Evolutionary conservation across 2,113 vertebrate genomes (phyloP), one percentile per base, ranked within the genome.

Genomic region (Macaca nemestrina): DNA sequence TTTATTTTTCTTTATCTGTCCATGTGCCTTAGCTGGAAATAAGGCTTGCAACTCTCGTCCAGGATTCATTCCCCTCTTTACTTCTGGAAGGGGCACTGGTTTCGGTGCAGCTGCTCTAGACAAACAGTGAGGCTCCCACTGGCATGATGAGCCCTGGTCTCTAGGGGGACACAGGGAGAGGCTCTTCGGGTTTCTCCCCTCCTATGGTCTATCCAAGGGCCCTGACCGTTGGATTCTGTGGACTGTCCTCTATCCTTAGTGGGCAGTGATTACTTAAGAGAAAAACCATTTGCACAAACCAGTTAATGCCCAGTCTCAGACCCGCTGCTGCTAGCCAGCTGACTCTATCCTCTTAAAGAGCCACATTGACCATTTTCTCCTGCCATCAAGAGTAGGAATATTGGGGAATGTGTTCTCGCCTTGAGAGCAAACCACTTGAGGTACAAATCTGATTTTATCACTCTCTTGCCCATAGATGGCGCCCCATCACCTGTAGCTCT

Each of bases 1-100:
- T 57, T 97, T 90, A 68, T 90, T 97, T 64, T 93, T 73, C 85
- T 88, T 97, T 96, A 92, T 89, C 70, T 93, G 30, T 85, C 11
- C 6, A 6, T 59, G 6, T 86, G 40, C 50, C 61, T 88, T 76
- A 30, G 23, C 64, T 97, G n/a, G 72, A 79, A 95, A 68, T 30
- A 4, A 5, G 61, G 64, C 64, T 18, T 45, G 22, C 4, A 43
- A 85, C 61, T 88, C 45, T 12, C 30, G 52, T 8, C 13, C 76
- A 18, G 25, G 23, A n/a, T 35, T 57, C 70, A 38, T 6, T 45
- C 35, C 8, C n/a, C 32, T 89, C 95, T 94, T 80, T 25, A 2
- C 79, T 84, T 88, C 81, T 94, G 32, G 76, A 81, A 72, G 70
- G 64, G 55, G 40, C 43, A 10, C 30, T 73, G 35, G 16, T 45